These are phyloP conservation scores for Lepidurus apus DNA, from an alignment of 1,140 invertebrate species.

Conservation along the genomic window DNA sequence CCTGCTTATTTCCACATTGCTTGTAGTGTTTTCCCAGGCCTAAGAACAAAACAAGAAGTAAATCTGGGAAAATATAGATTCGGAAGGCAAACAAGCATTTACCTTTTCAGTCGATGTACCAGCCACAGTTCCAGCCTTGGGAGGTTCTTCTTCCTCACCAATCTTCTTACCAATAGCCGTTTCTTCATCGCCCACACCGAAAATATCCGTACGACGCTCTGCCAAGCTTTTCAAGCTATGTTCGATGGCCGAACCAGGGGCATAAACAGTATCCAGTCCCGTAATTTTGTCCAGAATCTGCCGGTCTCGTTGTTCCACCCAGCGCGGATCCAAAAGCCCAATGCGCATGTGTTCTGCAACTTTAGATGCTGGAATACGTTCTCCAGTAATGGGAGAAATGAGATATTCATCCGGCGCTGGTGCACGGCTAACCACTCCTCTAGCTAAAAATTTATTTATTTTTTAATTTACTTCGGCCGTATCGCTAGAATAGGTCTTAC, in stretches of 20 bases:
- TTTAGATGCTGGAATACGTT: constrained; percentile 92
- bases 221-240: constrained; percentile 92
- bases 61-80: neutral
- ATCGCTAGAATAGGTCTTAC: constrained; percentile 15
- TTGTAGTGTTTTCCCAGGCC: neutral
- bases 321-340: constrained; percentile 92
- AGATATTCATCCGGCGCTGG: constrained; percentile 77
- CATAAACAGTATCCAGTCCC: constrained; percentile 75
- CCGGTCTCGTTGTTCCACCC: constrained; percentile 93
- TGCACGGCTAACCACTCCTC: constrained; percentile 54
- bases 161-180: constrained; percentile 99
- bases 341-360: constrained; percentile 97
- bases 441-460: constrained; percentile 38
- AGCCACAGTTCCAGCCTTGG: constrained; percentile 85
- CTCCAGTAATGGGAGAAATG: constrained; percentile 96
- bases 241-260: constrained; percentile 84
- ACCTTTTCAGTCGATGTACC: constrained; percentile 58
- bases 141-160: constrained; percentile 94
- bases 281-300: constrained; percentile 73
- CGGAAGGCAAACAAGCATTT: neutral
- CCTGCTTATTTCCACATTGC: constrained; percentile 44
- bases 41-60: neutral
- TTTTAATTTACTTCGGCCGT: neutral
- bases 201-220: constrained; percentile 98
- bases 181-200: constrained; percentile 96